Evolutionary conservation across 2,888 invertebrate genomes (phyloP).

Genomic region (Lycia hirtaria): DNA sequence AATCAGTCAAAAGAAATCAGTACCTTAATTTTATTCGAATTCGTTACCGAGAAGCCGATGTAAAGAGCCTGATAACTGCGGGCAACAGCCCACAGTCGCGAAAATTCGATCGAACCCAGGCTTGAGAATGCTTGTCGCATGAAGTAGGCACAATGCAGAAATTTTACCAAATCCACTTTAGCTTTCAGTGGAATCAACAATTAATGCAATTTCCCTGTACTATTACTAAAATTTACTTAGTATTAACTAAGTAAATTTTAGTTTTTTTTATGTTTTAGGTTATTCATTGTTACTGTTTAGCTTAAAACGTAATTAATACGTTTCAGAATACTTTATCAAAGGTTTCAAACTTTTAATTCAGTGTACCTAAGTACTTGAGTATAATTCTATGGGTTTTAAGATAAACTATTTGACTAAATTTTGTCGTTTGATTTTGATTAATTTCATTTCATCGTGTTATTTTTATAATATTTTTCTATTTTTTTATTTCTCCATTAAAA

Average conservation of each 20-base stretch:
- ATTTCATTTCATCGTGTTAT: too few relatives aligned
- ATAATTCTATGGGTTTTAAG: too few relatives aligned
- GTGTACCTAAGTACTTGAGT: too few relatives aligned
- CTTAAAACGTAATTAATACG: too few relatives aligned
- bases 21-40: conserved; percentile 57
- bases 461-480: too few relatives aligned
- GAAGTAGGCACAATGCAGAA: not conserved
- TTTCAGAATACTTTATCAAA: too few relatives aligned
- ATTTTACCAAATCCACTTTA: not conserved
- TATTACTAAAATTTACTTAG: too few relatives aligned
- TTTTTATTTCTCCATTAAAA: too few relatives aligned
- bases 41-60: conserved; percentile 72
- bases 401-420: too few relatives aligned
- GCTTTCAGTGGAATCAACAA: conserved; percentile 8
- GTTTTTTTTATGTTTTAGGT: not conserved
- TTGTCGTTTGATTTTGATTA: too few relatives aligned
- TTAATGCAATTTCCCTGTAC: not conserved
- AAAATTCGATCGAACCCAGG: conserved; percentile 63
- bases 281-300: too few relatives aligned
- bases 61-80: conserved; percentile 63
- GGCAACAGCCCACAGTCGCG: conserved; percentile 62
- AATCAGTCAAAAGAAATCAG: conserved; percentile 14
- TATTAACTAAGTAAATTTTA: not conserved
- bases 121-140: conserved; percentile 34
- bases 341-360: too few relatives aligned